Evolutionary conservation across 2,888 invertebrate genomes (phyloP), one percentile per base, ranked within the genome.

Genomic region (Anthoptus insignis): DNA sequence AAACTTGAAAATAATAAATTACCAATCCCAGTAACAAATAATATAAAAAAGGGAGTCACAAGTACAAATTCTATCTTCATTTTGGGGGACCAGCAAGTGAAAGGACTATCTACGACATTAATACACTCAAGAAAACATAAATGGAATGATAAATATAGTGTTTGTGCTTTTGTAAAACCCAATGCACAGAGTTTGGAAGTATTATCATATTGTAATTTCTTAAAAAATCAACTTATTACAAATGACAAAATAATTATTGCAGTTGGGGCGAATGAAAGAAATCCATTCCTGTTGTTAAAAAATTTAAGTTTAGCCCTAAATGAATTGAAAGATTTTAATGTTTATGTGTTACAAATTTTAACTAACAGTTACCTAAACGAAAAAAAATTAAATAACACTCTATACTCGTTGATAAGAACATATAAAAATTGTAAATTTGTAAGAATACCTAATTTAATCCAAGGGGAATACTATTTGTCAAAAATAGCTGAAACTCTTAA

Each of bases 41-140:
- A n/a, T n/a, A n/a, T n/a, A n/a, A n/a, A n/a, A n/a, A n/a, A n/a
- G n/a, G n/a, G n/a, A 32, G 8, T 32, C 11, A 32, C 9, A 6
- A 32, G 11, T 9, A 49, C 34, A 59, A 21, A 49, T 29, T n/a
- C 34, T 21, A 47, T 63, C 24, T 52, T 56, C 6, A 54, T 54
- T 6, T 14, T 54, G 37, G 54, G 54, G 13, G 54, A 54, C 16
- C 54, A 54, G 21, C 54, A 54, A 54, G 37, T 37, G 3, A 54
- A 32, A 52, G 52, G 54, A 4, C 22, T 54, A 8, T 37, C 54
- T 22, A 8, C 54, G 22, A 37, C 7, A 4, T 4, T 54, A 8
- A 37, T 37, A 22, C 2, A 34, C 14, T 14, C 37, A 0, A 54
- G 54, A n/a, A 37, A 14, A 37, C 1, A 34, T 21, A 54, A 37